A percentile compares a stretch with the other conserved stretches of the same genome.
Conservation (phyloP, 2,888 invertebrate genomes). For the Oscheius onirici region DNA sequence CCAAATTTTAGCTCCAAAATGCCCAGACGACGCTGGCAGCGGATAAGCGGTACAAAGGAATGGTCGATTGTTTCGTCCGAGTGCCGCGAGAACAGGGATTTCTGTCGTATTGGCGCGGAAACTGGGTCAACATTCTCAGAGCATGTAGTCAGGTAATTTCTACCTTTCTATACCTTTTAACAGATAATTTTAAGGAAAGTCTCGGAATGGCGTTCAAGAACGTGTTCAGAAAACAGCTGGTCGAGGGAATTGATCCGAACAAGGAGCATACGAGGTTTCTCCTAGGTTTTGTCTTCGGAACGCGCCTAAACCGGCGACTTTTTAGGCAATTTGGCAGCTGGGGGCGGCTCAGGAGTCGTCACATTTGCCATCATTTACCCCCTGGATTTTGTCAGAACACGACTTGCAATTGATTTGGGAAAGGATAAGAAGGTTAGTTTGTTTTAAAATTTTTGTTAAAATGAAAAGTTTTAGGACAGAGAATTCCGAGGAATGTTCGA, state of each 20-base stretch:
- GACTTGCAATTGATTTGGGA: constrained; percentile 87
- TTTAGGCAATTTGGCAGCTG: constrained; percentile 82
- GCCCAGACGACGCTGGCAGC: constrained; percentile 81
- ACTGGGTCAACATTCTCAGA: constrained; percentile 75
- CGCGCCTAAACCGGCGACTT: neutral
- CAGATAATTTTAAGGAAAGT: constrained; percentile 55
- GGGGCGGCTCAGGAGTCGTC: constrained; percentile 91
- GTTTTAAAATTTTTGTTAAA: neutral
- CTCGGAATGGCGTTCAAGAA: constrained; percentile 70
- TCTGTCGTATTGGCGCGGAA: constrained; percentile 75
- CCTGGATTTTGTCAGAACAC: constrained; percentile 91
- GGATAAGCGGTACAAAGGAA: constrained; percentile 88
- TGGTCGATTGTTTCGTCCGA: constrained; percentile 73
- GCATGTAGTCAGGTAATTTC: constrained; percentile 67
- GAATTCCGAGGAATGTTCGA: constrained; percentile 90
- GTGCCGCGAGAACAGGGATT: constrained; percentile 71
- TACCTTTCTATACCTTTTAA: neutral
- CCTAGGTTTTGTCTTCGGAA: constrained; percentile 36
- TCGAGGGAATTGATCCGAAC: constrained; percentile 57
- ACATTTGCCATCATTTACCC: constrained; percentile 94
- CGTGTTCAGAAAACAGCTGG: constrained; percentile 60
- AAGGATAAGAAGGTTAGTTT: constrained; percentile 75
- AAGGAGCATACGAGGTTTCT: constrained; percentile 46
- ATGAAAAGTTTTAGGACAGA: constrained; percentile 74
- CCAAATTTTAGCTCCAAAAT: constrained; percentile 78